A percentile compares a stretch with the other conserved stretches of the same genome.
phyloP scores from a whole-genome alignment of 2,888 invertebrate species.

The Pseudoips prasinana region DNA sequence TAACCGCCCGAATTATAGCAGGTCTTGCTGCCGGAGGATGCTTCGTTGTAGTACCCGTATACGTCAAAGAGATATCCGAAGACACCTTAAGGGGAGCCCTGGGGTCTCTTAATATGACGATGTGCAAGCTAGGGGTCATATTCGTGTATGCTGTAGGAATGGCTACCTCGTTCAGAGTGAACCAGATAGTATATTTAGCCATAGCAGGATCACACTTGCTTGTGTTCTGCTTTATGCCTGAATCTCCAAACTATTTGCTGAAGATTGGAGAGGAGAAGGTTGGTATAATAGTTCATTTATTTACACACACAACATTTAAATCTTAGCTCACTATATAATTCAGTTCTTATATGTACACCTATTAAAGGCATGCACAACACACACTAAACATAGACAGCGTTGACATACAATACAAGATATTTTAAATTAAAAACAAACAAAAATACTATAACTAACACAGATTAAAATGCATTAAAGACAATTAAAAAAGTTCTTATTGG shows the following conservation, averaged over 20 bases:
- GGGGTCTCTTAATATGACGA: conserved; percentile 58
- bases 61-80: conserved; percentile 60
- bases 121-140: conserved; percentile 63
- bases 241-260: conserved; percentile 61
- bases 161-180: conserved; percentile 42
- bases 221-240: conserved; percentile 60
- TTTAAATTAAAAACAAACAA: too few relatives aligned
- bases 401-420: too few relatives aligned
- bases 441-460: too few relatives aligned
- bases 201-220: conserved; percentile 45
- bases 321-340: too few relatives aligned
- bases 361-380: too few relatives aligned
- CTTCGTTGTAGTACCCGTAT: conserved; percentile 57
- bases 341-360: too few relatives aligned
- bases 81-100: conserved; percentile 55
- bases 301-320: too few relatives aligned
- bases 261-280: conserved; percentile 60
- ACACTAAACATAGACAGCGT: too few relatives aligned
- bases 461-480: too few relatives aligned
- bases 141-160: conserved; percentile 60
- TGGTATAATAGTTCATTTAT: too few relatives aligned
- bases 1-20: conserved; percentile 49
- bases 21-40: conserved; percentile 58
- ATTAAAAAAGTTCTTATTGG: too few relatives aligned
- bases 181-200: conserved; percentile 50